phyloP scores from a whole-genome alignment of 2,888 invertebrate genomes.

The Drosophila ustulata region DNA sequence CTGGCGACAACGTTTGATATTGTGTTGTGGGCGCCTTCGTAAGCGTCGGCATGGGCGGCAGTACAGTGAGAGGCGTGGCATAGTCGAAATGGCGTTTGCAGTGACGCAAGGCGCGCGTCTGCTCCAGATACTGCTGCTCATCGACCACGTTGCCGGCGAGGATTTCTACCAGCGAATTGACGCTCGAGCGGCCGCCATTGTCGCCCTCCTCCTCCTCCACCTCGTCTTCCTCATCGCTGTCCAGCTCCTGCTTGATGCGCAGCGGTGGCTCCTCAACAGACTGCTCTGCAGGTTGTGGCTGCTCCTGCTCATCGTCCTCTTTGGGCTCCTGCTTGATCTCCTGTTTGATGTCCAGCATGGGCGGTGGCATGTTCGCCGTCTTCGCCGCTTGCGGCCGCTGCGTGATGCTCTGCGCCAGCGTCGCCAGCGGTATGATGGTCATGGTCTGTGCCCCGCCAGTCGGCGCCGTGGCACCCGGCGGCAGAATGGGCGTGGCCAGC shows the following conservation, averaged over 20 bases:
- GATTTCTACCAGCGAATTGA: conserved; percentile 67
- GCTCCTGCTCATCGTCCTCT: conserved; percentile 49
- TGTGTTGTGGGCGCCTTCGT: conserved; percentile 45
- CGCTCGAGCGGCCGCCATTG: conserved; percentile 69
- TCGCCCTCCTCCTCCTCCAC: conserved; percentile 54
- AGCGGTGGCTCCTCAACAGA: conserved; percentile 15
- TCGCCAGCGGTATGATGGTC: conserved; percentile 82
- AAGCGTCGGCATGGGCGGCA: conserved; percentile 56
- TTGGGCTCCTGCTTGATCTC: conserved; percentile 79
- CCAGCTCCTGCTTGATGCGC: conserved; percentile 54
- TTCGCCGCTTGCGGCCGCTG: conserved; percentile 42
- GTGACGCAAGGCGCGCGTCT: conserved; percentile 56
- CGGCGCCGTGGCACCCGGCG: conserved; percentile 50
- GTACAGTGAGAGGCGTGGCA: conserved; percentile 9
- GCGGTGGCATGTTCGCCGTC: conserved; percentile 65
- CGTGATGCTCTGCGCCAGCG: conserved; percentile 69
- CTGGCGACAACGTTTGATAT: conserved; percentile 1
- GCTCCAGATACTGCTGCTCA: conserved; percentile 70
- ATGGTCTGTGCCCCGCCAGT: conserved; percentile 71
- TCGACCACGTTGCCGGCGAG: conserved; percentile 67
- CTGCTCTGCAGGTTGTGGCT: neutral
- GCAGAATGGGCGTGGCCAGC: conserved; percentile 79
- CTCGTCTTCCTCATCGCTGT: conserved; percentile 49
- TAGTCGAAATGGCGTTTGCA: conserved; percentile 36
- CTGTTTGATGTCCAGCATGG: conserved; percentile 77